Percentiles rank a stretch among this genome's conserved stretches.
Conservation (phyloP, 2,797 vertebrate species). For the Chelmon rostratus region DNA sequence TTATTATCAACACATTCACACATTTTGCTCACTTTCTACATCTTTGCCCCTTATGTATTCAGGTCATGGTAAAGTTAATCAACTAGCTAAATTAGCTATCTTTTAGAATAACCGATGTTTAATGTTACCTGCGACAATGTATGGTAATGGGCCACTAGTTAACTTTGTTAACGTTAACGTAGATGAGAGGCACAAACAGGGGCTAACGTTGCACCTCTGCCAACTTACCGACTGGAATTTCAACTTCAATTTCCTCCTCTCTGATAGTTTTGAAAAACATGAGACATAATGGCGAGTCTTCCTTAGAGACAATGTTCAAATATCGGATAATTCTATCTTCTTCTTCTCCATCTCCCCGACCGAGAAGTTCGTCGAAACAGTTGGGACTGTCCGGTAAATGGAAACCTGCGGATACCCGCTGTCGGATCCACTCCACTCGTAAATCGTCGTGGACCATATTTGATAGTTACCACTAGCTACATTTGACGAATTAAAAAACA, state of each 20-base stretch:
- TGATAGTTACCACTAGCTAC: background rate
- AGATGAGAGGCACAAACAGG: too few species aligned
- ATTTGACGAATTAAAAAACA: background rate
- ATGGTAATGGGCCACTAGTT: too few species aligned
- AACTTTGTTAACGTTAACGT: too few species aligned
- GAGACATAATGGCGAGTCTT: conserved; percentile 71
- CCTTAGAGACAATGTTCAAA: conserved; percentile 79
- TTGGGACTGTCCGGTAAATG: conserved; percentile 66
- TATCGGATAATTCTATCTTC: conserved; percentile 80
- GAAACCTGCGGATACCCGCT: conserved; percentile 81
- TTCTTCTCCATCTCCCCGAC: conserved; percentile 81
- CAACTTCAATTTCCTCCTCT: conserved; percentile 81
- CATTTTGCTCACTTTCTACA: background rate
- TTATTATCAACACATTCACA: background rate
- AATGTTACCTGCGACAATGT: too few species aligned
- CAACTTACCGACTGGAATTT: conserved; percentile 81
- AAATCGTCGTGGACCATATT: conserved; percentile 87
- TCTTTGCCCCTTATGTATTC: background rate
- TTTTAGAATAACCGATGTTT: too few species aligned
- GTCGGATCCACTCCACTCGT: conserved; percentile 90
- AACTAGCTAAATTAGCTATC: too few species aligned
- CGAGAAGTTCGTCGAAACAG: conserved; percentile 90
- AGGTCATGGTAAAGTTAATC: background rate
- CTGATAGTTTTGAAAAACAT: conserved; percentile 84
- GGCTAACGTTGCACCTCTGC: too few species aligned